These are phyloP conservation scores for Neodiprion pinetum DNA, from an alignment of 1,140 invertebrate species.

Conservation along the genomic window DNA sequence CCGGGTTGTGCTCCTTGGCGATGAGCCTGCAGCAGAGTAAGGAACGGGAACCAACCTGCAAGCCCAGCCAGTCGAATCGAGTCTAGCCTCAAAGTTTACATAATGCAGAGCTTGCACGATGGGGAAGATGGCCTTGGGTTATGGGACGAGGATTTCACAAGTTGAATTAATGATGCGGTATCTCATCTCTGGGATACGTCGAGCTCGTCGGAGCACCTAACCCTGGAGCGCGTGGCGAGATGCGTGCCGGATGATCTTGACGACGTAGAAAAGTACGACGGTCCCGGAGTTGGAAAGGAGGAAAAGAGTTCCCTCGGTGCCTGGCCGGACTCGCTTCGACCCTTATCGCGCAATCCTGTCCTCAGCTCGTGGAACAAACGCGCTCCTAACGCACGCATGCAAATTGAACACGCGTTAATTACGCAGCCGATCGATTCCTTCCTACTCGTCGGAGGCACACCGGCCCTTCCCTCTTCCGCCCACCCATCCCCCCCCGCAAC, in stretches of 20 bases:
- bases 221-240: background rate
- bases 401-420: slow-evolving; percentile 7
- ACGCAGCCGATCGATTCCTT: slow-evolving; percentile 6
- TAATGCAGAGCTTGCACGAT: slow-evolving; percentile 45
- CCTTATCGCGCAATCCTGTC: no score
- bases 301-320: no score
- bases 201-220: slow-evolving; percentile 35
- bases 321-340: no score
- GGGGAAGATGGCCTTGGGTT: slow-evolving; percentile 50
- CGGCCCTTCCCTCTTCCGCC: background rate
- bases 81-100: no score
- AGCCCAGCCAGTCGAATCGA: slow-evolving; percentile 15
- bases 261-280: no score
- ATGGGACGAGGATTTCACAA: slow-evolving; percentile 58
- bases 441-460: background rate
- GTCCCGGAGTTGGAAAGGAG: no score
- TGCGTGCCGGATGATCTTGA: no score
- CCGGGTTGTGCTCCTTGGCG: background rate
- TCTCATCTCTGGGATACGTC: slow-evolving; percentile 62
- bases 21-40: slow-evolving; percentile 18
- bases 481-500: background rate
- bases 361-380: no score
- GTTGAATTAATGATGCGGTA: slow-evolving; percentile 60
- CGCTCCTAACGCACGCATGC: background rate
- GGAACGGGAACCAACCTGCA: slow-evolving; percentile 9